These are phyloP conservation scores for Empidonax traillii DNA, from an alignment of 2,113 vertebrate species.

Conservation along the genomic window DNA sequence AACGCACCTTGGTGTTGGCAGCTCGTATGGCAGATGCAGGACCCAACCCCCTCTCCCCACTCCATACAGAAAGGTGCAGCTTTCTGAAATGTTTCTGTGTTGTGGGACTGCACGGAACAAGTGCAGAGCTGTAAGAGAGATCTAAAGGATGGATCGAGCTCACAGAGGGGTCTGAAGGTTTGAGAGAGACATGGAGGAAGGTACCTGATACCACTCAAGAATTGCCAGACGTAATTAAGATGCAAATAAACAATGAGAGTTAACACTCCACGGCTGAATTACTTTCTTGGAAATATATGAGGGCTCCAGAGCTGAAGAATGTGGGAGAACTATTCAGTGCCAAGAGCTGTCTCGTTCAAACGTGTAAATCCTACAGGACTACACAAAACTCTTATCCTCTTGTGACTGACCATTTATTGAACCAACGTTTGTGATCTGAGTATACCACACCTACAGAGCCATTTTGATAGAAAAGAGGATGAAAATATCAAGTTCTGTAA, in stretches of 20 bases:
- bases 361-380: background rate
- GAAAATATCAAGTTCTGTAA: background rate
- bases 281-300: background rate
- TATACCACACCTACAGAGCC: background rate
- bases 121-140: background rate
- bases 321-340: background rate
- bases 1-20: background rate
- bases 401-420: background rate
- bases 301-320: background rate
- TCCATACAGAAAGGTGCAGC: background rate
- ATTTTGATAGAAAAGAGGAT: background rate
- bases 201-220: background rate
- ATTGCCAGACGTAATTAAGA: background rate
- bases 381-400: background rate
- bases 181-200: background rate
- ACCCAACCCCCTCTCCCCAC: background rate
- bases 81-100: background rate
- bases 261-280: background rate
- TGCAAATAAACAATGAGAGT: background rate
- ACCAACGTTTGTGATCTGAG: background rate
- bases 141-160: background rate
- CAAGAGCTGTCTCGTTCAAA: background rate
- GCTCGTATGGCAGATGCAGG: accelerated
- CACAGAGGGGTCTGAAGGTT: background rate
- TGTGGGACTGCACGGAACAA: background rate